phyloP scores from a whole-genome alignment of 2,888 invertebrate genomes.

The Selenia dentaria region DNA sequence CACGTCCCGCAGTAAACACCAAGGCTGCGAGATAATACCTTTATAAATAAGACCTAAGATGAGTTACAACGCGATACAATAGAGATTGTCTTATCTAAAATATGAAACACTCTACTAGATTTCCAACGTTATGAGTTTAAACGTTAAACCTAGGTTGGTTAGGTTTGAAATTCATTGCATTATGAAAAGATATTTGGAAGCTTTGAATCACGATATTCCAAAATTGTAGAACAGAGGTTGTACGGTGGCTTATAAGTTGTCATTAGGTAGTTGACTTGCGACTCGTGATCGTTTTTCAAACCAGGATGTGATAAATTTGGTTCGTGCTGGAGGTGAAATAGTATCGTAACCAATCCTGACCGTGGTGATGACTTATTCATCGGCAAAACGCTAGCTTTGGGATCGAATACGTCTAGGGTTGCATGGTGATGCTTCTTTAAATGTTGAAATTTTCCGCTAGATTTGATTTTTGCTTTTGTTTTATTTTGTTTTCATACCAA shows the following conservation, averaged over 20 bases:
- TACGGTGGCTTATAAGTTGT: slow-evolving; percentile 22
- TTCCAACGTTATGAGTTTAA: neutral
- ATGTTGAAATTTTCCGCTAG: too few species aligned
- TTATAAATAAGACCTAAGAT: slow-evolving; percentile 44
- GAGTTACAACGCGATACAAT: slow-evolving; percentile 42
- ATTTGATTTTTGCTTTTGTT: too few species aligned
- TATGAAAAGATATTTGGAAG: slow-evolving; percentile 25
- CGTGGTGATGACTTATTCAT: too few species aligned
- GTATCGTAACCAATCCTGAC: neutral
- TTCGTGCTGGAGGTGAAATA: slow-evolving; percentile 1
- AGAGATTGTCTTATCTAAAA: slow-evolving; percentile 36
- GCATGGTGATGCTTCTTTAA: too few species aligned
- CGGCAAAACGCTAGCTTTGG: too few species aligned
- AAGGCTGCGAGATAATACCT: slow-evolving; percentile 31
- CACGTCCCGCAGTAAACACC: slow-evolving; percentile 14
- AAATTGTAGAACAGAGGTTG: slow-evolving; percentile 24
- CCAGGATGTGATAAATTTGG: neutral
- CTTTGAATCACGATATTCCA: slow-evolving; percentile 24
- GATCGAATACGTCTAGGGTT: too few species aligned
- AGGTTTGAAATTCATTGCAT: neutral
- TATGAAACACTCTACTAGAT: slow-evolving; percentile 25
- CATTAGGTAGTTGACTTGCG: slow-evolving; percentile 21
- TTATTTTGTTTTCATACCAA: too few species aligned
- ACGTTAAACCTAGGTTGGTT: slow-evolving; percentile 1
- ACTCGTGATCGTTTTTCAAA: slow-evolving; percentile 10